Evolutionary conservation across 1,140 invertebrate genomes (phyloP).

Genomic region (Prorops nasuta): DNA sequence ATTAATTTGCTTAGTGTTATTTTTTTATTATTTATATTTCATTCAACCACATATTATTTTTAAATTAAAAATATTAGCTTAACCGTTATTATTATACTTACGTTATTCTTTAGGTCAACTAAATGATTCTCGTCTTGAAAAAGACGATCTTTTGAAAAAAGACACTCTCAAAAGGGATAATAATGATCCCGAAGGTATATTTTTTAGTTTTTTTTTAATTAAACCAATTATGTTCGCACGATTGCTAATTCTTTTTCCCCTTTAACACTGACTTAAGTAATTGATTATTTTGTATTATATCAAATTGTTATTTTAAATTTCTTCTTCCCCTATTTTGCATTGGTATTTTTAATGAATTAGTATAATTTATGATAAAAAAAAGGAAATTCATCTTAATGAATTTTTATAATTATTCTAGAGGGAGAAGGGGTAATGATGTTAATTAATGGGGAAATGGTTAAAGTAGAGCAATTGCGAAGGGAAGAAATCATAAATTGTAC

Average conservation of each 20-base stretch:
- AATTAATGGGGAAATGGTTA: constrained; percentile 52
- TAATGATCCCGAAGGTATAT: constrained; percentile 48
- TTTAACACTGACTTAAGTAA: background rate
- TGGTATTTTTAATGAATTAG: background rate
- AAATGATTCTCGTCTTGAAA: constrained; percentile 48
- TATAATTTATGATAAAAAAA: background rate
- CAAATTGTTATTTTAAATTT: constrained; percentile 10
- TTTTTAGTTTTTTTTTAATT: constrained; percentile 34
- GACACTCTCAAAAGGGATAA: constrained; percentile 46
- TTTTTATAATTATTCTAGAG: constrained; percentile 25
- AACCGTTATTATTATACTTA: constrained; percentile 29
- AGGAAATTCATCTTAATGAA: constrained; percentile 3
- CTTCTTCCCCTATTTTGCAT: background rate
- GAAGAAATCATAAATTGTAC: constrained; percentile 87
- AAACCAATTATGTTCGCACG: no score
- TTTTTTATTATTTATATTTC: background rate
- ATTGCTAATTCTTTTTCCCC: constrained; percentile 18
- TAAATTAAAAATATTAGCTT: background rate
- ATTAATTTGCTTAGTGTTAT: constrained; percentile 1
- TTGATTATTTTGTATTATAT: constrained; percentile 12
- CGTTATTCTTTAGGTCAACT: constrained; percentile 50
- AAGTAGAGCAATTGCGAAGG: constrained; percentile 48
- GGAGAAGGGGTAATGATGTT: constrained; percentile 48
- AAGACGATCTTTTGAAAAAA: constrained; percentile 45
- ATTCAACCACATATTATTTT: background rate